Base-by-base conservation (phyloP, 2,888 invertebrate genomes). In the Hyppa rectilinea region DNA sequence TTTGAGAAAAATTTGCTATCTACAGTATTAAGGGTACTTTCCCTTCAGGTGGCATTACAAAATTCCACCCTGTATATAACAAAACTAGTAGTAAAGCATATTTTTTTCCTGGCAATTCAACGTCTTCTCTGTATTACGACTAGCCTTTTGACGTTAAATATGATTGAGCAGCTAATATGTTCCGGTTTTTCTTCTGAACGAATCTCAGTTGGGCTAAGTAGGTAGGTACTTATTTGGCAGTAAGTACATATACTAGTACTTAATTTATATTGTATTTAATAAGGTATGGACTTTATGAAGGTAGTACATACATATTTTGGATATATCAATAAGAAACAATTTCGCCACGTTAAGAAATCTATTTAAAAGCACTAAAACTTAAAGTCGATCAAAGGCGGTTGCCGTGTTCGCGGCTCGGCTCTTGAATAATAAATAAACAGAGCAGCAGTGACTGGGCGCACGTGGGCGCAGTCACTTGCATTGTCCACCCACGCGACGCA, bases 371-470 rank as follows among this genome's bases (percentile, higher is more conserved):
- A 34, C 9, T 72, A 62, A 84, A 87, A 85, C 85, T 82, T 75
- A 61, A 81, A 84, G 43, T 65, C 83, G 81, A 88, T 87, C 85
- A 82, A 78, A 81, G 78, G 75, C 83, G 71, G 80, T 83, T 73
- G 75, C 72, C n/a, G n/a, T 87, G 84, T 87, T 85, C 68, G 82
- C 77, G 83, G 80, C 79, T 83, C 79, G 34, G 72, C 75, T 75
- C 77, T 87, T 91, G 91, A 92, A 92, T 92, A 91, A 92, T 91
- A 90, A 91, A 87, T 91, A 91, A 88, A 89, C 90, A 82, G 87
- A 86, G 87, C 87, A 86, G 80, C 85, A 81, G 85, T 86, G 80
- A 81, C 86, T 72, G 85, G 78, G 77, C 81, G 77, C 84, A 87
- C 85, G 90, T 91, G 88, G 90, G 91, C 79, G 88, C 71, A 26